Evolutionary conservation across 2,888 invertebrate species (phyloP), one percentile per base, ranked within the genome.

Genomic region (Formica aserva): DNA sequence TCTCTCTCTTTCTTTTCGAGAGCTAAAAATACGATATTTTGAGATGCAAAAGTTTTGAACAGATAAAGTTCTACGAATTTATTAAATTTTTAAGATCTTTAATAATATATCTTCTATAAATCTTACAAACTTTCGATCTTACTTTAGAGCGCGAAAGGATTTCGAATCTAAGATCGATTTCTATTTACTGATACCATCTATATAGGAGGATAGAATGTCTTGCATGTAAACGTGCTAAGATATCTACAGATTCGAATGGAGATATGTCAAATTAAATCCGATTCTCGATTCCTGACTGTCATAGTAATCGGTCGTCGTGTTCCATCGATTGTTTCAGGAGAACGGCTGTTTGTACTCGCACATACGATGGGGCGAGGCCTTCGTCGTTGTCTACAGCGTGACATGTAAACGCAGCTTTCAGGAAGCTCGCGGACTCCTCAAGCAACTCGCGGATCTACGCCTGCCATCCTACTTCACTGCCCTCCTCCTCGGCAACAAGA

Each of bases 281-380:
- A 60, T 71, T 77, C 67, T 29, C 67, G 67, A 66, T 67, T 45
- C 57, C 22, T 41, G 78, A 71, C 29, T 72, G 60, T 72, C 72
- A 48, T 45, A 80, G 32, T 35, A 57, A 80, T 72, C 72, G 60
- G 11, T 65, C 60, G 57, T 72, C 45, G 45, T 72, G 60, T 38
- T 77, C 29, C n/a, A 13, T 82, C 81, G 78, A 83, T 82, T 90
- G 85, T 96, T 95, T 90, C 94, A 97, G 97, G 96, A 97, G 95
- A 96, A 97, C 90, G 97, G 97, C 75, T 97, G 97, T 92, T 95
- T 97, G 76, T 97, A 97, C 89, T 97, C 97, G 92, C 97, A 97
- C 94, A 96, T 97, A 86, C 96, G 97, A 91, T 98, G 97, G 97
- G 97, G 97, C 41, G 98, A 98, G 92, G 97, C 97, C 0, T 97